Base-by-base conservation (phyloP, 2,888 invertebrate genomes). In the Gandaritis pyraliata region DNA sequence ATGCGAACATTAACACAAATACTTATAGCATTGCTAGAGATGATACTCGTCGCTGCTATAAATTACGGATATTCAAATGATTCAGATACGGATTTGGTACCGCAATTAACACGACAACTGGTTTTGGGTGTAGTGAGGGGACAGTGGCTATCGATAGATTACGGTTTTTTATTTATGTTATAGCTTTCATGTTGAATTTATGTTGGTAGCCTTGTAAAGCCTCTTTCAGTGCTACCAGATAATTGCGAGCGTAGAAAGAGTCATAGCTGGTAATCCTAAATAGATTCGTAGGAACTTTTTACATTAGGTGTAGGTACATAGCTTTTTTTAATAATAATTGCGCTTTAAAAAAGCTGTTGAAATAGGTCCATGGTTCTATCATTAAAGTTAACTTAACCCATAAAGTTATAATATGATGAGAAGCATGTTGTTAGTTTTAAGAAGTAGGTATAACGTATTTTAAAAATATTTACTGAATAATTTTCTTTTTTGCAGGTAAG, bases 51-150 rank as follows among this genome's bases (percentile, higher is more conserved):
- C 83, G 80, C 79, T 77, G 85, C 79, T 85, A 89, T 92, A 90
- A 92, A 92, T 92, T 86, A 89, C 86, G 77, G 82, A 86, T 89
- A 90, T 91, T 89, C 90, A 89, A 91, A 91, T 90, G 83, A 80
- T 83, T 85, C 78, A 83, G 90, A 90, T 92, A 90, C 90, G 86
- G 85, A 90, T 90, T 90, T 84, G 88, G 89, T 90, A 87, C 87
- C 85, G 90, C 90, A 90, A 92, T 91, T 91, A 92, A 90, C 87
- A 79, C 87, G 85, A 81, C 75, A 83, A 91, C 91, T 86, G 90
- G 91, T 90, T 48, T 89, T 82, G 58, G 38, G 29, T 41, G 6
- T 87, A 88, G 89, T 75, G 88, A 71, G 79, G 87, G 54, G 66
- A 18, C 46, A 36, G 12, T 10, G 12, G 12, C 3, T 33, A 16